These are phyloP conservation scores for Macquaria ambigua DNA, from an alignment of 2,113 vertebrate species.

Conservation along the genomic window DNA sequence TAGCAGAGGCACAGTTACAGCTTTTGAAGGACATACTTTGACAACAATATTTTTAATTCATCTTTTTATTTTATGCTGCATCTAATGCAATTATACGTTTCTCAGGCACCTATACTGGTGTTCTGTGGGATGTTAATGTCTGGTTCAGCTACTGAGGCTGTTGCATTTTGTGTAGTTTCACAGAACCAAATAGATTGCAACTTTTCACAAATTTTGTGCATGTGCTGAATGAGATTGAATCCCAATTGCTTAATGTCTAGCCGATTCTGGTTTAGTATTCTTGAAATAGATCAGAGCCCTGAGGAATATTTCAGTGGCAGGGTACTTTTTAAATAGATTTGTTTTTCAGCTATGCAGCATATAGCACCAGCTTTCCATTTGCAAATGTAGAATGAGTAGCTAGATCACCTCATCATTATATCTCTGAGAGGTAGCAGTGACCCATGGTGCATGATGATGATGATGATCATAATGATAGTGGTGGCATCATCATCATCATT, in stretches of 20 bases:
- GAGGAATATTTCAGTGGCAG: neutral
- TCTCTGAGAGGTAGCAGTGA: neutral
- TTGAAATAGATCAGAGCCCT: slow-evolving; percentile 12
- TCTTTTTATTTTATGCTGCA: neutral
- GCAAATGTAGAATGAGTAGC: neutral
- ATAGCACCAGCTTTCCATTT: neutral
- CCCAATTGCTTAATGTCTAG: neutral
- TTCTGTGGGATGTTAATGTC: neutral
- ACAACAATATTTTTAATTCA: neutral
- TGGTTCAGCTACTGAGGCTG: neutral
- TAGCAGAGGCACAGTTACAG: neutral
- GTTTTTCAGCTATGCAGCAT: neutral
- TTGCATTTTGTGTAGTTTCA: neutral
- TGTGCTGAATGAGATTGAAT: neutral
- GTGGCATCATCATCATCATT: neutral
- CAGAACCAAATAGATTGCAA: neutral
- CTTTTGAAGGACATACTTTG: neutral
- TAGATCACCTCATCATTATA: neutral
- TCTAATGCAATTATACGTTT: neutral
- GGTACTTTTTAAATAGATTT: neutral
- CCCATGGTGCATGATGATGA: neutral
- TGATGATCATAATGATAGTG: neutral
- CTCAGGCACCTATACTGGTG: neutral
- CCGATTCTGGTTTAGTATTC: neutral
- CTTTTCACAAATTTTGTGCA: neutral